Conservation (phyloP, 2,888 invertebrate genomes). For the Smittia sp. region DNA sequence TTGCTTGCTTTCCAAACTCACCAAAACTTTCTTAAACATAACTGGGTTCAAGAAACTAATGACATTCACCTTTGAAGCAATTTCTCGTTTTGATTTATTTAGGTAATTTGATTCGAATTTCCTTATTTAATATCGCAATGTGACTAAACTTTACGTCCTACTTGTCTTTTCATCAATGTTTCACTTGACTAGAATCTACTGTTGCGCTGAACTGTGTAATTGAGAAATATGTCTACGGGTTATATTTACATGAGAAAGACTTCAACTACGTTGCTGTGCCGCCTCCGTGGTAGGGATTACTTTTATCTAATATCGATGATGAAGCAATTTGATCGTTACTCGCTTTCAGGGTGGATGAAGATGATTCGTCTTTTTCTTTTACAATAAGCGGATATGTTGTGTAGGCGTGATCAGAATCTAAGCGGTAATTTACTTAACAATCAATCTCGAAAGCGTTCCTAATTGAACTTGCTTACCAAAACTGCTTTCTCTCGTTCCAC, state of each 20-base stretch:
- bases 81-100: not conserved
- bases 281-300: not conserved
- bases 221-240: no score
- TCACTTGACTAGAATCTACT: not conserved
- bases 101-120: not conserved
- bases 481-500: conserved; percentile 52
- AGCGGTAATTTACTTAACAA: not conserved
- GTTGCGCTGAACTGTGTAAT: not conserved
- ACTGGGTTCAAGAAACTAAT: not conserved
- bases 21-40: not conserved
- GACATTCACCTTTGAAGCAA: not conserved
- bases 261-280: conserved; percentile 27
- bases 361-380: conserved; percentile 34
- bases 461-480: conserved; percentile 48
- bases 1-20: not conserved
- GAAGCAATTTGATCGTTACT: conserved; percentile 38
- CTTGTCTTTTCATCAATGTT: not conserved
- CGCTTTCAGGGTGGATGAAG: conserved; percentile 32
- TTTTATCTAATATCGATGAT: conserved; percentile 31
- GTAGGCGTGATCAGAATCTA: conserved; percentile 36
- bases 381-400: conserved; percentile 39
- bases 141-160: not conserved
- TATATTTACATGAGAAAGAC: not conserved
- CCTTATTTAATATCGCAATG: not conserved
- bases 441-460: not conserved